Conservation (phyloP, 1,140 invertebrate genomes). For the Homalodisca vitripennis region DNA sequence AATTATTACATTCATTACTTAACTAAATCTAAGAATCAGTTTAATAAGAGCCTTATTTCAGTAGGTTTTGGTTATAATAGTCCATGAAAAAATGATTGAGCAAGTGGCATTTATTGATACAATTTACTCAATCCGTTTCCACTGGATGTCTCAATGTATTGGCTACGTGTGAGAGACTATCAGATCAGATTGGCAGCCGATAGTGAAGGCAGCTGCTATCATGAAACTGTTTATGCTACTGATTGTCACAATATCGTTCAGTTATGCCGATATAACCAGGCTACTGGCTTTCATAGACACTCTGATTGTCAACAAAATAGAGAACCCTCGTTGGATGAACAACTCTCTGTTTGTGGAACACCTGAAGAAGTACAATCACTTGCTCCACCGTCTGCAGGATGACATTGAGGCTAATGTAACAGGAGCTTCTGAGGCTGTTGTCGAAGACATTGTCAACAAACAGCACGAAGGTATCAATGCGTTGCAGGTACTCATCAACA, state of each 20-base stretch:
- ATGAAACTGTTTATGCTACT: not conserved
- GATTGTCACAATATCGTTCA: not conserved
- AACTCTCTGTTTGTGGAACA: not conserved
- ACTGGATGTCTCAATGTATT: too few species aligned
- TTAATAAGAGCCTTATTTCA: too few species aligned
- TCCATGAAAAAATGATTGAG: too few species aligned
- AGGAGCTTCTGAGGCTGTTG: not conserved
- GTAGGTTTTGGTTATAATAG: too few species aligned
- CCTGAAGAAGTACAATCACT: slow-evolving; percentile 1
- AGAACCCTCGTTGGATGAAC: not conserved
- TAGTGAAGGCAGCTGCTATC: too few species aligned
- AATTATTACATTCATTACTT: too few species aligned
- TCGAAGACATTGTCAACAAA: slow-evolving; percentile 5
- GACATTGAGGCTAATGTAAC: not conserved
- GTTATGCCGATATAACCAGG: not conserved
- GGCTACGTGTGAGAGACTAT: too few species aligned
- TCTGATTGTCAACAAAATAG: slow-evolving; percentile 1
- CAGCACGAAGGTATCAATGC: slow-evolving; percentile 4
- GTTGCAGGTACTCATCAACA: not conserved
- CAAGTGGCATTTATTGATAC: too few species aligned
- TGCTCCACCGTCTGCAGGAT: slow-evolving; percentile 1
- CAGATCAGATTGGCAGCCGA: too few species aligned
- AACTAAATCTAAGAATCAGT: too few species aligned
- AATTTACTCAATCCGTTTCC: too few species aligned
- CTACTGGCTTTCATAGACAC: slow-evolving; percentile 1